Evolutionary conservation across 2,888 invertebrate species (phyloP).

Genomic region (Drosophila antonietae): DNA sequence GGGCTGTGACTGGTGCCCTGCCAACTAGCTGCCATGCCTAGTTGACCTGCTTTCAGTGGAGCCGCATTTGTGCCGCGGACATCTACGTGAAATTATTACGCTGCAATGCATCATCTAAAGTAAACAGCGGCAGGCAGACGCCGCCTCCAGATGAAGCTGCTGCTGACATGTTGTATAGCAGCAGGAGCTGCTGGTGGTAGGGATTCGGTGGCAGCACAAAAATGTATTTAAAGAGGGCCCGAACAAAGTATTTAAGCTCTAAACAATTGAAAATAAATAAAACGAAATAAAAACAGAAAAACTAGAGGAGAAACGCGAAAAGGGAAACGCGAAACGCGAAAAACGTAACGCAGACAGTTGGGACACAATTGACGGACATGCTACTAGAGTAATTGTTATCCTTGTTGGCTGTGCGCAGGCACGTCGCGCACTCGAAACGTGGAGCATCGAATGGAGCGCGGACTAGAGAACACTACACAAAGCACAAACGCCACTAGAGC

Average conservation of each 20-base stretch:
- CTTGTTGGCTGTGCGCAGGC: slow-evolving; percentile 77
- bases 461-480: slow-evolving; percentile 49
- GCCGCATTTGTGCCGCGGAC: slow-evolving; percentile 60
- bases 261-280: slow-evolving; percentile 67
- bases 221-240: slow-evolving; percentile 53
- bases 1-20: not conserved
- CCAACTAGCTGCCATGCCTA: slow-evolving; percentile 5
- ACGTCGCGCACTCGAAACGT: slow-evolving; percentile 66
- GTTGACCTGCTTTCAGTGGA: slow-evolving; percentile 34
- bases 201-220: slow-evolving; percentile 1
- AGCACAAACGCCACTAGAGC: slow-evolving; percentile 66
- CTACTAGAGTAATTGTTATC: slow-evolving; percentile 79
- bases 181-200: slow-evolving; percentile 23
- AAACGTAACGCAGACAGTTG: slow-evolving; percentile 19
- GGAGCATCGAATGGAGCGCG: slow-evolving; percentile 23
- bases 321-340: slow-evolving; percentile 8
- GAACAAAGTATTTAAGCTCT: slow-evolving; percentile 64
- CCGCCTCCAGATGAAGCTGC: slow-evolving; percentile 43
- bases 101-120: slow-evolving; percentile 75
- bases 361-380: slow-evolving; percentile 51
- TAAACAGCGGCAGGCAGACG: slow-evolving; percentile 48
- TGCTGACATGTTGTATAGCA: slow-evolving; percentile 57
- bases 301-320: slow-evolving; percentile 8
- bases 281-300: slow-evolving; percentile 11
- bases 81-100: slow-evolving; percentile 74